phyloP scores from a whole-genome alignment of 64 coral and sea anemone species.

The Catalaphyllia jardinei region DNA sequence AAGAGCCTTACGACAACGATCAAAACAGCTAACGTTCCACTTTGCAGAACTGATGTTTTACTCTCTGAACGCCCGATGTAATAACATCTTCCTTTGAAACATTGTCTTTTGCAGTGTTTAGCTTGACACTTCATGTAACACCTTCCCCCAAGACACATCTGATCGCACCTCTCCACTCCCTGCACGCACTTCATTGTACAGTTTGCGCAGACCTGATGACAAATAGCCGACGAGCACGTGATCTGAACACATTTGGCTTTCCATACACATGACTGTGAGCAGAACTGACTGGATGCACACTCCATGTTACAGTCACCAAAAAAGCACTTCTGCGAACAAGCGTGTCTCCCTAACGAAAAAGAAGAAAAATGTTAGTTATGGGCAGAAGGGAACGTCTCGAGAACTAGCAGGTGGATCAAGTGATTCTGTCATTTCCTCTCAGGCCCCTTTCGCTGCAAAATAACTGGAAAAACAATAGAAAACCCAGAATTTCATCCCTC shows the following conservation, averaged over 20 bases:
- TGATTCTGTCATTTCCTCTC: too few species aligned
- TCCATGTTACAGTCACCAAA: conserved; percentile 60
- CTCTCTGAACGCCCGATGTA: neutral
- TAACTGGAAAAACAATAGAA: too few species aligned
- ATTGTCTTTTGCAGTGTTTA: conserved; percentile 35
- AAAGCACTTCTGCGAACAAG: conserved; percentile 60
- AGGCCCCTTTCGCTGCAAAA: too few species aligned
- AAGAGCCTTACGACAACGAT: neutral
- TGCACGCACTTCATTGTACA: conserved; percentile 56
- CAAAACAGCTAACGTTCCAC: neutral
- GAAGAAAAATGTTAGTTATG: neutral
- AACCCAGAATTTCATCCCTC: too few species aligned
- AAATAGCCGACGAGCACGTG: conserved; percentile 34
- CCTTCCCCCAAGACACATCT: conserved; percentile 55
- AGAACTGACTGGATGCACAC: conserved; percentile 25
- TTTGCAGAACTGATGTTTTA: neutral
- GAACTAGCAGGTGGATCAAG: neutral
- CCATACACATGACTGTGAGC: conserved; percentile 66
- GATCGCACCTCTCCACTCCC: conserved; percentile 31
- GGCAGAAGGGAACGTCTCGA: neutral
- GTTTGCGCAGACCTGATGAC: conserved; percentile 59
- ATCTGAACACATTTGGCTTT: conserved; percentile 27
- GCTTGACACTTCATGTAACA: conserved; percentile 65
- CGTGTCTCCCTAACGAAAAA: conserved; percentile 3
- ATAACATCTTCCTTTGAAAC: conserved; percentile 19